Conservation (phyloP, 2,888 invertebrate genomes). For the Synergus gifuensis region DNA sequence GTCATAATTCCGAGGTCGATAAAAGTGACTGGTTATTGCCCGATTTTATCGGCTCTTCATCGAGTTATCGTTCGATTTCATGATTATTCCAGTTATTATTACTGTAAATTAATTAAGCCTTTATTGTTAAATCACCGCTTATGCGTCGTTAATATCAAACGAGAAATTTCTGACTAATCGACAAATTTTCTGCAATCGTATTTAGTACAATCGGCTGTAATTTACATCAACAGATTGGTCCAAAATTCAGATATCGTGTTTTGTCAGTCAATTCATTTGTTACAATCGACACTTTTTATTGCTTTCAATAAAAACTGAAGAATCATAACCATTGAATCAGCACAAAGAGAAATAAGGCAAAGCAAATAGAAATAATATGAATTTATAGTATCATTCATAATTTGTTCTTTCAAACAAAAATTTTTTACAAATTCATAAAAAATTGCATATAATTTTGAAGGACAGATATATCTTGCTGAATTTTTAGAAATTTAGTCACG, state of each 20-base stretch:
- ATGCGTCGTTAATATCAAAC: background rate
- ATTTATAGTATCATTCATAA: background rate
- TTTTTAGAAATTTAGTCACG: background rate
- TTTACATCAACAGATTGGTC: conserved; percentile 16
- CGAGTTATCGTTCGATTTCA: conserved; percentile 31
- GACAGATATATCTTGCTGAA: too few species aligned
- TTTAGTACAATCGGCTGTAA: background rate
- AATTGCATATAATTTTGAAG: too few species aligned
- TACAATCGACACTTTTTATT: background rate
- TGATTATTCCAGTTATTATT: conserved; percentile 37
- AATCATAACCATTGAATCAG: background rate
- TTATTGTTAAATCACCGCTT: conserved; percentile 18
- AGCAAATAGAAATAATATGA: background rate
- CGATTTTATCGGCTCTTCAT: conserved; percentile 22
- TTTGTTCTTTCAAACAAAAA: background rate
- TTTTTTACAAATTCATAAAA: background rate
- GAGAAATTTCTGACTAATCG: background rate
- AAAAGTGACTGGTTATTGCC: conserved; percentile 26
- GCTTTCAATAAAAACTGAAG: background rate
- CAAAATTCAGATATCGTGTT: background rate
- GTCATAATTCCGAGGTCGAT: background rate
- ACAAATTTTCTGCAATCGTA: background rate
- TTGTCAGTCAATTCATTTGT: conserved; percentile 11
- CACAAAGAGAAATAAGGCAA: background rate
- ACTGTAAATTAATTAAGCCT: conserved; percentile 19